A percentile compares a stretch with the other conserved stretches of the same genome.
phyloP scores from a whole-genome alignment of 2,888 invertebrate species.

The Minunthozetes semirufus region DNA sequence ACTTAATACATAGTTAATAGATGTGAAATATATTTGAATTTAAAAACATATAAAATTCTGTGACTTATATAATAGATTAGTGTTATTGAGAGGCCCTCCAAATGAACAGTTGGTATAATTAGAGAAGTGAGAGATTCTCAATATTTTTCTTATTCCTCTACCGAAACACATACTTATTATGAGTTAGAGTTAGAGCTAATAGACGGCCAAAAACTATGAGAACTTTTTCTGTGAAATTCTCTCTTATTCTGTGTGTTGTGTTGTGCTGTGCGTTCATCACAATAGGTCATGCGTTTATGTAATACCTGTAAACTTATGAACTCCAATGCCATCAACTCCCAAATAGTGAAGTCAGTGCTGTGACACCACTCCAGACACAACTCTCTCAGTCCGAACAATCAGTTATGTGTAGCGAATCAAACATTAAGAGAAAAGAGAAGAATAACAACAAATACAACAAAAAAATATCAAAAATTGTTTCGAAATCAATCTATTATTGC shows the following conservation, averaged over 20 bases:
- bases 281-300: constrained; percentile 12
- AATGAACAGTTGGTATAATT: background rate
- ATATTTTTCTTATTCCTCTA: background rate
- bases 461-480: too few relatives aligned
- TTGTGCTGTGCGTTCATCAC: background rate
- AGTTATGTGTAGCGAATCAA: background rate
- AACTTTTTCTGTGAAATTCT: constrained; percentile 19
- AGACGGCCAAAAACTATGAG: background rate
- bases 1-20: too few relatives aligned
- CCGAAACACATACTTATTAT: constrained; percentile 2
- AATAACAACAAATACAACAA: too few relatives aligned
- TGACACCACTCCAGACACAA: background rate
- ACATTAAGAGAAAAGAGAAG: background rate
- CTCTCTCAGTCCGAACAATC: background rate
- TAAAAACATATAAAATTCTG: background rate
- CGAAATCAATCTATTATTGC: too few relatives aligned
- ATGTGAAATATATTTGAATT: background rate
- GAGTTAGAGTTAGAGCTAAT: background rate
- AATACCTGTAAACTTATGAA: constrained; percentile 14
- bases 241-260: background rate
- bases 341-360: background rate
- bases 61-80: background rate
- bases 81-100: background rate
- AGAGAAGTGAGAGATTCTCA: background rate
- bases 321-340: constrained; percentile 1